phyloP scores from a whole-genome alignment of 2,888 invertebrate species.

The Drosophila formosana region DNA sequence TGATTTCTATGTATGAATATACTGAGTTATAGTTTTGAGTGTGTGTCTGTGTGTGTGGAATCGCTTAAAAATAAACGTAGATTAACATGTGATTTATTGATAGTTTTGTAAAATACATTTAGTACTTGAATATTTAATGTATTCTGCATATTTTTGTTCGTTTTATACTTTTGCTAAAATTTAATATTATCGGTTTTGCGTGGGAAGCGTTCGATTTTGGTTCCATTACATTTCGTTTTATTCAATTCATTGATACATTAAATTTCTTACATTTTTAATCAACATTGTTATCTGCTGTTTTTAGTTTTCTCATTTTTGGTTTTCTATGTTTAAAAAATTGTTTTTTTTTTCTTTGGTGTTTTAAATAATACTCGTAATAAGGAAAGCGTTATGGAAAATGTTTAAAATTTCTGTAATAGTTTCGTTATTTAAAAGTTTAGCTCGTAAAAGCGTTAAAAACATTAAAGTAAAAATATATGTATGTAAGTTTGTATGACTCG shows the following conservation, averaged over 20 bases:
- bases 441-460: conserved; percentile 80
- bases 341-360: neutral
- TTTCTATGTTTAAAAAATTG: conserved; percentile 22
- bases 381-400: conserved; percentile 64
- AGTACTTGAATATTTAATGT: conserved; percentile 29
- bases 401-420: conserved; percentile 48
- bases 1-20: conserved; percentile 15
- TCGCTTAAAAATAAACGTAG: conserved; percentile 43
- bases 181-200: conserved; percentile 82
- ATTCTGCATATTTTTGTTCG: conserved; percentile 23
- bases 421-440: conserved; percentile 69
- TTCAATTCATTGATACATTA: conserved; percentile 57
- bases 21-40: conserved; percentile 26
- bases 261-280: conserved; percentile 36
- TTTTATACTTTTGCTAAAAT: conserved; percentile 59
- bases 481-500: conserved; percentile 42
- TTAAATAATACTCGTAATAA: conserved; percentile 37
- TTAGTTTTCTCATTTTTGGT: neutral
- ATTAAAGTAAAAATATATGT: conserved; percentile 71
- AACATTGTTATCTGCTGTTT: conserved; percentile 28
- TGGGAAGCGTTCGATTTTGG: conserved; percentile 85
- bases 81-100: conserved; percentile 42
- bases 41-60: conserved; percentile 28
- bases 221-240: conserved; percentile 81
- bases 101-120: conserved; percentile 44